These are phyloP conservation scores for Acrobasis suavella DNA, from an alignment of 2,888 invertebrate genomes.

Conservation along the genomic window DNA sequence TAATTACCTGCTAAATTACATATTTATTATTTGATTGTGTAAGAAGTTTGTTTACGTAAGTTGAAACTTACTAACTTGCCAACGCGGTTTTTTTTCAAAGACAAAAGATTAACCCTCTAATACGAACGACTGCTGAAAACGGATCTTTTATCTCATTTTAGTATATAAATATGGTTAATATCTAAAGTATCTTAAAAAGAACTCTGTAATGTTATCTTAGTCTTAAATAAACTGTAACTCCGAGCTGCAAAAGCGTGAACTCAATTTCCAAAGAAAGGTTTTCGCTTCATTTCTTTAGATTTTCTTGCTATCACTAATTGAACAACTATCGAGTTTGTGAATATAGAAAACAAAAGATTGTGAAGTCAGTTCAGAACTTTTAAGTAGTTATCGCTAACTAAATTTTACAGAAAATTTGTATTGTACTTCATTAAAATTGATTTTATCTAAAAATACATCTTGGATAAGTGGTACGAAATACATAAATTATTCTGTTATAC, in stretches of 20 bases:
- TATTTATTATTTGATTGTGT: constrained; percentile 21
- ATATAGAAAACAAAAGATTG: not conserved
- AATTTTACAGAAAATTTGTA: not conserved
- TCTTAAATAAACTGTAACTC: not conserved
- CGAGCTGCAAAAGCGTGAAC: constrained; percentile 5
- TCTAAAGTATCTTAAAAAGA: not conserved
- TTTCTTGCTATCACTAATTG: not conserved
- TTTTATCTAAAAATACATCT: too few species aligned
- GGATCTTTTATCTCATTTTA: not conserved
- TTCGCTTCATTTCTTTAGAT: not conserved
- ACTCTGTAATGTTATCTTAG: not conserved
- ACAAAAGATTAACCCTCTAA: not conserved
- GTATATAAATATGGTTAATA: not conserved
- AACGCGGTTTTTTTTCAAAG: not conserved
- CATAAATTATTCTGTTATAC: too few species aligned
- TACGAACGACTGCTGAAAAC: not conserved
- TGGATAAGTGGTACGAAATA: too few species aligned
- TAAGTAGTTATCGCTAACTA: not conserved
- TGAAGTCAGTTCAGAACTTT: not conserved
- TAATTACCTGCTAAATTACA: constrained; percentile 23
- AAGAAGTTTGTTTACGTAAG: constrained; percentile 6
- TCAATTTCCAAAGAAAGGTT: not conserved
- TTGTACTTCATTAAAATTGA: too few species aligned
- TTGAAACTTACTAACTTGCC: not conserved
- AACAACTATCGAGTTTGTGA: not conserved